Percentiles rank a stretch among this genome's conserved stretches.
These are phyloP conservation scores for Girardinus metallicus DNA, from an alignment of 2,797 vertebrate species.

Conservation along the genomic window DNA sequence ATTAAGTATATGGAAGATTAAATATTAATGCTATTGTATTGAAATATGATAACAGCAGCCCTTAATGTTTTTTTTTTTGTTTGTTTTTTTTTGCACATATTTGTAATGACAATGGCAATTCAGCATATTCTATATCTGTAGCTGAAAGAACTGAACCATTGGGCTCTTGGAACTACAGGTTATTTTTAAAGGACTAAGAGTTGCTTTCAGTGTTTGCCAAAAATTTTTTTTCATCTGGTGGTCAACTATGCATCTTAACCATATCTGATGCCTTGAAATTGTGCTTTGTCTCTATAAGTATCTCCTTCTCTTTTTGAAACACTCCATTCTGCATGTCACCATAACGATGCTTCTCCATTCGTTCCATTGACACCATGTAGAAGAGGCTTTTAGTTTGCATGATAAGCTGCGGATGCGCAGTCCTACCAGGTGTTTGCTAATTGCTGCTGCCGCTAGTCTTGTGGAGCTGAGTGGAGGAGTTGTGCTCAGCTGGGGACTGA, in stretches of 20 bases:
- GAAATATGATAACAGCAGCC: background rate
- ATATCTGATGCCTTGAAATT: too few relatives aligned
- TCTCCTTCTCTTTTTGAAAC: too few relatives aligned
- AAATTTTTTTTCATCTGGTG: background rate
- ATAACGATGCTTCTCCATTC: too few relatives aligned
- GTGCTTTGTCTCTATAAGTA: too few relatives aligned
- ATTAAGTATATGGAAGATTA: background rate
- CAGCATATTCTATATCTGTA: background rate
- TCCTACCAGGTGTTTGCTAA: too few relatives aligned
- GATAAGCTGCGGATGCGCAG: too few relatives aligned
- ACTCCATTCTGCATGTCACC: too few relatives aligned
- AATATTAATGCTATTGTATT: background rate
- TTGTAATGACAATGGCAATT: background rate
- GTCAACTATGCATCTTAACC: background rate
- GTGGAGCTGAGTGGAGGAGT: too few relatives aligned
- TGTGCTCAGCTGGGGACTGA: too few relatives aligned
- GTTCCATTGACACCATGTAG: too few relatives aligned
- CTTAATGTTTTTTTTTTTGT: background rate
- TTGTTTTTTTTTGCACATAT: background rate
- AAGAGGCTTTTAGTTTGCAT: too few relatives aligned
- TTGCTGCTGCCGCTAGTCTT: too few relatives aligned
- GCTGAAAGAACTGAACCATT: background rate
- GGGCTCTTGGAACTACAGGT: background rate
- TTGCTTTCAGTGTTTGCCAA: background rate
- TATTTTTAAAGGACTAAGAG: background rate